These are phyloP conservation scores for Phoeniculus purpureus DNA, from an alignment of 2,797 vertebrate species.

Conservation along the genomic window DNA sequence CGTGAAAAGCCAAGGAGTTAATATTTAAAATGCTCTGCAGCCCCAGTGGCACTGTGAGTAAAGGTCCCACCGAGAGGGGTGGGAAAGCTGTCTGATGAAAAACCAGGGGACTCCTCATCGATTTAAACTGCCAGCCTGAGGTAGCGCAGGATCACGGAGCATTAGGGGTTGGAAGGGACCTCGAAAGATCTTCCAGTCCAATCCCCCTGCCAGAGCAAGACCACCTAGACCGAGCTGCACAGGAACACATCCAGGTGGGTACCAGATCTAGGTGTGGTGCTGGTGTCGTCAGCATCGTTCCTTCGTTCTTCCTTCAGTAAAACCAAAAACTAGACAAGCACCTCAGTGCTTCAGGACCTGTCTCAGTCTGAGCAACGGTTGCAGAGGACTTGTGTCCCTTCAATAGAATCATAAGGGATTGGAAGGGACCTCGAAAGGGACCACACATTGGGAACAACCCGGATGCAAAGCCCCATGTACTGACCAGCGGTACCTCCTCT, in stretches of 20 bases:
- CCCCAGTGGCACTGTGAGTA: background rate
- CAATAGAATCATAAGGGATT: too few relatives aligned
- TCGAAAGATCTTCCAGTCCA: too few relatives aligned
- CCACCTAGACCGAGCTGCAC: too few relatives aligned
- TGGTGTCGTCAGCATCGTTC: background rate
- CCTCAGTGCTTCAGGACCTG: background rate
- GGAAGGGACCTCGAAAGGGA: too few relatives aligned
- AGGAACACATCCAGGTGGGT: background rate
- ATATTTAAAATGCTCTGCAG: constrained; percentile 5
- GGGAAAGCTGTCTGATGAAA: background rate
- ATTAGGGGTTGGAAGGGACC: too few relatives aligned
- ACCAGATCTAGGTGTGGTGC: background rate
- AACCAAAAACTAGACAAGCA: background rate
- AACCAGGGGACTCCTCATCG: background rate
- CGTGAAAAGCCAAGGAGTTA: constrained; percentile 38
- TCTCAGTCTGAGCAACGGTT: background rate
- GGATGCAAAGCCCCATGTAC: constrained; percentile 54
- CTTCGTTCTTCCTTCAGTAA: background rate
- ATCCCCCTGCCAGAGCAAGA: too few relatives aligned
- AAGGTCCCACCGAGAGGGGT: background rate
- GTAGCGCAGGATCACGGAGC: background rate
- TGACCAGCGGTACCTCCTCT: background rate
- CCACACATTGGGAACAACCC: constrained; percentile 64
- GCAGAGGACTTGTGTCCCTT: background rate
- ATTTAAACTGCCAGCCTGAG: background rate